Evolutionary conservation across 2,797 vertebrate genomes (phyloP), one percentile per base, ranked within the genome.

Genomic region (Phataginus tricuspis): DNA sequence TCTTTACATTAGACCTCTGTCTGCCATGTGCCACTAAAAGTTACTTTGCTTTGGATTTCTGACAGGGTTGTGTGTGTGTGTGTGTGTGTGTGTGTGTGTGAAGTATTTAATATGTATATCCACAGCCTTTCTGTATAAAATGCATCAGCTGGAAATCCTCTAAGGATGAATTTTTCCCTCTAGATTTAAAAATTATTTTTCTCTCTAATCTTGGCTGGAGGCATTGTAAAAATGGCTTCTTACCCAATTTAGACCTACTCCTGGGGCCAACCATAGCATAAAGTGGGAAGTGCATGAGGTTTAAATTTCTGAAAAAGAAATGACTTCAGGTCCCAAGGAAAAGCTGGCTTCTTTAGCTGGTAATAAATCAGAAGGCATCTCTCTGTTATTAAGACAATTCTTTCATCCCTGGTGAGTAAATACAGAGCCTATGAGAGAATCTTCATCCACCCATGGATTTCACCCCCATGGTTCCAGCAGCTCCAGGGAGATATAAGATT

Each of bases 221-320:
- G 64, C 53, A 66, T 75, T 91, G 51, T 55, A 72, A 91, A 66
- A 96, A 79, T 45, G 51, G 4, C 39, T 95, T 84, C 71, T 89
- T 96, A 72, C 10, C n/a, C 69, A 90, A 42, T 89, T 95, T 59
- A 66, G 23, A 72, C 21, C 49, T 66, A 64, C 29, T 84, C 72
- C 55, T 91, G 82, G 34, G 55, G 31, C 57, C 90, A 95, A 49
- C 21, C 37, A 51, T 5, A 87, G 63, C 53, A 37, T 3, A 59
- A 29, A 89, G 29, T 59, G 9, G 25, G 91, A 91, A 92, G 42
- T 64, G n/a, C 37, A 86, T 49, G 18, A 9, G 16, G 31, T 93
- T 53, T 63, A 96, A 75, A 93, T 39, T 88, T 61, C 55, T 80
- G 66, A 96, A 89, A 90, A 61, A 92, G 45, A 93, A 91, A 85